These are phyloP conservation scores for Cyanoramphus novaezelandiae DNA, from an alignment of 2,113 vertebrate genomes.

Conservation along the genomic window DNA sequence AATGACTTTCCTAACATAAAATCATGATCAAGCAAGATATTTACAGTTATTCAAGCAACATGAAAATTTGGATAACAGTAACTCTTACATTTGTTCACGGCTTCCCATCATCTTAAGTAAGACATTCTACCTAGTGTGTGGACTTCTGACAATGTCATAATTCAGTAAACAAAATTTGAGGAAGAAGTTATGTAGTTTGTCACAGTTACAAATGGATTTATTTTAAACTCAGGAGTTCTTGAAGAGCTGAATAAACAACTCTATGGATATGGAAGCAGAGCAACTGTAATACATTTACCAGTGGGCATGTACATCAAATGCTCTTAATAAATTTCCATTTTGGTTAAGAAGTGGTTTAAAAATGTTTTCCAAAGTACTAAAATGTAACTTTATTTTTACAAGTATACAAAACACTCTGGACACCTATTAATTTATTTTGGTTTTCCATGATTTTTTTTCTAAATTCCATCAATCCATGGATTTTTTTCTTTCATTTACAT, in stretches of 20 bases:
- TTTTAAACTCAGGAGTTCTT: not conserved
- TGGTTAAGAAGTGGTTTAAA: not conserved
- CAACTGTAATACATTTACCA: not conserved
- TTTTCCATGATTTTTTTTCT: not conserved
- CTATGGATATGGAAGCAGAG: not conserved
- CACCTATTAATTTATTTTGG: not conserved
- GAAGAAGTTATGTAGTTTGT: not conserved
- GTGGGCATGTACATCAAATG: rapidly evolving
- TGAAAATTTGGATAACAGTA: not conserved
- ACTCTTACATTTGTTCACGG: not conserved
- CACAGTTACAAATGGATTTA: not conserved
- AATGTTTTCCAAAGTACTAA: not conserved
- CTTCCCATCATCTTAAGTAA: not conserved
- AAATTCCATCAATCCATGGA: not conserved
- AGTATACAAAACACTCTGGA: not conserved
- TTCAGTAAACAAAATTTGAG: not conserved
- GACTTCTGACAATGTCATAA: not conserved
- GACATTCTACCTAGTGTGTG: not conserved
- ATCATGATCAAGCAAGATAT: not conserved
- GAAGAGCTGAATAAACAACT: not conserved
- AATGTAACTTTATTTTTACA: not conserved
- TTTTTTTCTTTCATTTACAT: not conserved
- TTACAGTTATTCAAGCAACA: not conserved
- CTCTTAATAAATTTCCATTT: not conserved
- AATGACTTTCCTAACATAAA: not conserved